phyloP scores from a whole-genome alignment of 2,113 vertebrate species.

The Malurus melanocephalus region DNA sequence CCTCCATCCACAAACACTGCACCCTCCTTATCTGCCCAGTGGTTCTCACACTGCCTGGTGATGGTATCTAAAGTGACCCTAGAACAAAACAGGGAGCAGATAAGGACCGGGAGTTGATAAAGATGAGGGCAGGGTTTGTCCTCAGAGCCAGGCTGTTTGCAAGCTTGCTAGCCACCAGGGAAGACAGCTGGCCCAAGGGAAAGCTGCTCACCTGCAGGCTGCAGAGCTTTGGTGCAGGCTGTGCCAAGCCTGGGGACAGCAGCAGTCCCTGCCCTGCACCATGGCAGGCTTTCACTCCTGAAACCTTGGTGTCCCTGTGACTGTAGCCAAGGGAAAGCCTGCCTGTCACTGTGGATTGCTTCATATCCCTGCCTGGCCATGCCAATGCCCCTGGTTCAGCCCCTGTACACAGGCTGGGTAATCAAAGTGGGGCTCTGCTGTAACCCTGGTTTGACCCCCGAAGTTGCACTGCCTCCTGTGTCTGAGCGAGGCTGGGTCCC shows the following conservation, averaged over 20 bases:
- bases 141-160: background rate
- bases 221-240: background rate
- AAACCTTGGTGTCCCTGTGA: background rate
- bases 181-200: background rate
- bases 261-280: background rate
- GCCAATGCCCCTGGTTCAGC: background rate
- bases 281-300: background rate
- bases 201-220: background rate
- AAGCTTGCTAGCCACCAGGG: background rate
- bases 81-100: background rate
- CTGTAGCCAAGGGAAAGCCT: background rate
- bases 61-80: background rate
- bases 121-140: background rate
- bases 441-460: background rate
- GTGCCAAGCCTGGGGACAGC: background rate
- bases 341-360: background rate
- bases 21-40: background rate
- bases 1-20: background rate
- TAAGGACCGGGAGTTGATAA: background rate
- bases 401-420: accelerated
- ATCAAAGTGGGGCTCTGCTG: background rate
- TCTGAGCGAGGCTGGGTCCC: background rate
- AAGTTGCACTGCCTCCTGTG: no score
- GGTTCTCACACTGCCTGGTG: background rate
- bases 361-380: background rate